Percentiles rank a stretch among this genome's conserved stretches.
Evolutionary conservation across 2,888 invertebrate genomes (phyloP).

Genomic region (Ectemnius cavifrons): DNA sequence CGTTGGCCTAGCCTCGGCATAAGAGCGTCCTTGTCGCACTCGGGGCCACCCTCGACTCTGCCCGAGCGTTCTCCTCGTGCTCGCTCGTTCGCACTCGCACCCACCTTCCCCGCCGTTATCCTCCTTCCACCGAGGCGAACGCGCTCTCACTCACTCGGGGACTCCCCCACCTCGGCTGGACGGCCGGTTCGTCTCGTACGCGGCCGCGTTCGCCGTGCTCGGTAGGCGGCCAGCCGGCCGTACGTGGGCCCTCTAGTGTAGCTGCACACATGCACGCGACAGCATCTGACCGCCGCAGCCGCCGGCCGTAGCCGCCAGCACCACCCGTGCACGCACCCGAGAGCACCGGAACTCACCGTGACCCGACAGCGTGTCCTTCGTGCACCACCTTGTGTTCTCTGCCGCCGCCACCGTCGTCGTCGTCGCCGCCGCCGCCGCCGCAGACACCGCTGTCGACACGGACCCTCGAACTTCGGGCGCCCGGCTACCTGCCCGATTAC

Average conservation of each 20-base stretch:
- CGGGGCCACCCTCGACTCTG: constrained; percentile 21
- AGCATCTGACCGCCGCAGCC: constrained; percentile 71
- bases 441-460: neutral
- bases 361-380: constrained; percentile 16
- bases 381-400: constrained; percentile 21
- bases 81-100: neutral
- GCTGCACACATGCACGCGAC: constrained; percentile 77
- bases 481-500: constrained; percentile 8
- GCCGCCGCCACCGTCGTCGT: neutral
- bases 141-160: neutral
- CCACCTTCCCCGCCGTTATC: constrained; percentile 30
- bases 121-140: constrained; percentile 21
- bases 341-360: neutral
- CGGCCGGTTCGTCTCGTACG: constrained; percentile 57
- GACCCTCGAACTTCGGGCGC: neutral
- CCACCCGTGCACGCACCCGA: constrained; percentile 18
- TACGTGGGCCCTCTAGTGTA: constrained; percentile 73
- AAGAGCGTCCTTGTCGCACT: constrained; percentile 23
- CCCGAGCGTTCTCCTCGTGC: constrained; percentile 33
- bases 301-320: constrained; percentile 46
- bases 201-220: constrained; percentile 66
- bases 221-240: constrained; percentile 69
- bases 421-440: neutral
- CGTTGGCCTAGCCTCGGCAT: too few relatives aligned
- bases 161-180: constrained; percentile 71